Conservation (phyloP, 2,113 vertebrate genomes). For the Castor canadensis region DNA sequence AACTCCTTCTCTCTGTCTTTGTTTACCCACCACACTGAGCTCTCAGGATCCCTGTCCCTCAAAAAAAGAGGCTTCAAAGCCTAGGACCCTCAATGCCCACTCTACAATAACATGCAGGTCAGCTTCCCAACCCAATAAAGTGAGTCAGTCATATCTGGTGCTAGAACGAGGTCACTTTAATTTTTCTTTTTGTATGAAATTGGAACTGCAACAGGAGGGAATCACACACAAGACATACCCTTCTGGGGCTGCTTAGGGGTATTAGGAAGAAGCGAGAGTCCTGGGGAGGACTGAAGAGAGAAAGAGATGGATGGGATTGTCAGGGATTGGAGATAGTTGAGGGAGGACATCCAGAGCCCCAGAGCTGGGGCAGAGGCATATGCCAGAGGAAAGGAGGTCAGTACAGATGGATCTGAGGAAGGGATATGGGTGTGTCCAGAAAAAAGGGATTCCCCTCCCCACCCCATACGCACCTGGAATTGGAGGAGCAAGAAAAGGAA, state of each 20-base stretch:
- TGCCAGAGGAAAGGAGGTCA: not conserved
- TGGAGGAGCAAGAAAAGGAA: constrained; percentile 31
- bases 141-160: constrained; percentile 43
- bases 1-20: not conserved
- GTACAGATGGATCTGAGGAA: not conserved
- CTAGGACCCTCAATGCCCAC: not conserved
- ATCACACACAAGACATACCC: not conserved
- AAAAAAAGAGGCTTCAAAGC: not conserved
- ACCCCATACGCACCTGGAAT: not conserved
- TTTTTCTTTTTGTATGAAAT: constrained; percentile 65
- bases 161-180: constrained; percentile 77
- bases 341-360: not conserved
- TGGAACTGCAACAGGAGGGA: constrained; percentile 14
- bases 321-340: not conserved
- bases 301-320: not conserved
- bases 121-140: not conserved
- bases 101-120: not conserved
- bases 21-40: not conserved
- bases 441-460: too few relatives aligned
- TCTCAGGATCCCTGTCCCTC: not conserved
- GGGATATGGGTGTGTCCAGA: not conserved
- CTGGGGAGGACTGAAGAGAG: not conserved
- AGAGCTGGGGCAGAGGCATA: not conserved
- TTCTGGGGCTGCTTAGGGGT: not conserved
- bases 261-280: not conserved